Base-by-base conservation (phyloP, 2,113 vertebrate species). In the Otus sunia region DNA sequence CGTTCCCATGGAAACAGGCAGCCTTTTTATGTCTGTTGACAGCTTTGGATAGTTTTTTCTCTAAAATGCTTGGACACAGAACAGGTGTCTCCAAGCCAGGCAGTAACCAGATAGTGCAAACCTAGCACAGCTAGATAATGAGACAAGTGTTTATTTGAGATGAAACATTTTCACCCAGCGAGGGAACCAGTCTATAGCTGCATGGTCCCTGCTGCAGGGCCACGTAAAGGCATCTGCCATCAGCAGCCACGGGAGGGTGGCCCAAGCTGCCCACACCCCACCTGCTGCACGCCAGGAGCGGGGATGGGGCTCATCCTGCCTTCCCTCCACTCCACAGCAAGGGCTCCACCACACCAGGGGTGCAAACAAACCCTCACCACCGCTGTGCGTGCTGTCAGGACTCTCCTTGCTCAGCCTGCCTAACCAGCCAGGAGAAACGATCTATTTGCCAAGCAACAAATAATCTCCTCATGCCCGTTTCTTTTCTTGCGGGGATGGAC, bases 1-100 rank as follows among this genome's bases (percentile, higher is more conserved):
- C 2, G 95, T 97, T 97, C 91, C 97, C 94, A 97, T 97, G 97
- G 97, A 93, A 97, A 97, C 96, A 22, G 60, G 87, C 89, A 96
- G 96, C 83, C 91, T 94, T 97, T 95, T 72, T 86, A 72, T 67
- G 91, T 17, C 95, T 97, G 90, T 88, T 97, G 97, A 97, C 94
- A 97, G 97, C 91, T 96, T 74, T 74, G 94, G 90, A 88, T 75
- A 80, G 85, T 32, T 66, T 90, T 90, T 56, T 71, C 80, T 82
- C 95, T 90, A 77, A 90, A 94, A 96, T 78, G 91, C 95, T 93
- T 96, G 96, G 96, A 97, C 96, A 92, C 77, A 84, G 95, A 95
- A 96, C 96, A 97, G 97, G 97, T 95, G 88, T 82, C 88, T 81
- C 83, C 82, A 91, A 96, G 90, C 88, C 94, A 96, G 88, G 95